Evolutionary conservation across 2,888 invertebrate species (phyloP).

Genomic region (Flexamia atlantica): DNA sequence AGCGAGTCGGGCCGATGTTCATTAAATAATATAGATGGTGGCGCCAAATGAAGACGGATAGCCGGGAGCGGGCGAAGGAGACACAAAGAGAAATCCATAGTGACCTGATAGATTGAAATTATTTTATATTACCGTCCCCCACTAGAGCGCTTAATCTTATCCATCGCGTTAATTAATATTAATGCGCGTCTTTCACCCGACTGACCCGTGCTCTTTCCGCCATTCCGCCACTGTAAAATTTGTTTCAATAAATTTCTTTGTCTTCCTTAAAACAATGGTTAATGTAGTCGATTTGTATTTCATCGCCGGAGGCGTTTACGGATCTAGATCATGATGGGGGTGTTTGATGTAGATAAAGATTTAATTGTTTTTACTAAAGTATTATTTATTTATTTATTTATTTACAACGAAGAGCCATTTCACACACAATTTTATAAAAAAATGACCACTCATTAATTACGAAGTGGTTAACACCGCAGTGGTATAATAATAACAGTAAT

Average conservation of each 20-base stretch:
- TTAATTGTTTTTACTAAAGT: too few relatives aligned
- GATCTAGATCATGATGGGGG: too few relatives aligned
- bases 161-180: slow-evolving; percentile 62
- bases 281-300: slow-evolving; percentile 12
- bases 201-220: slow-evolving; percentile 42
- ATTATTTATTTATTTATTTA: too few relatives aligned
- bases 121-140: slow-evolving; percentile 63
- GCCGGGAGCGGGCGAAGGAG: slow-evolving; percentile 23
- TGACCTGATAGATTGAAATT: slow-evolving; percentile 63
- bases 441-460: too few relatives aligned
- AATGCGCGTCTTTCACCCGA: slow-evolving; percentile 57
- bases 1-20: slow-evolving; percentile 61
- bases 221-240: slow-evolving; percentile 49
- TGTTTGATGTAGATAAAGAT: too few relatives aligned
- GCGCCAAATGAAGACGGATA: slow-evolving; percentile 66
- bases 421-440: too few relatives aligned
- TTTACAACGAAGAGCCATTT: too few relatives aligned
- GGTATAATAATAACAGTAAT: too few relatives aligned
- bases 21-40: slow-evolving; percentile 67
- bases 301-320: too few relatives aligned
- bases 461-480: too few relatives aligned
- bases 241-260: slow-evolving; percentile 43
- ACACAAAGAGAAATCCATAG: slow-evolving; percentile 62
- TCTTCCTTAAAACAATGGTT: slow-evolving; percentile 40
- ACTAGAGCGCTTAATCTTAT: slow-evolving; percentile 58